phyloP scores from a whole-genome alignment of 2,888 invertebrate genomes.

The Galerucella nymphaeae region DNA sequence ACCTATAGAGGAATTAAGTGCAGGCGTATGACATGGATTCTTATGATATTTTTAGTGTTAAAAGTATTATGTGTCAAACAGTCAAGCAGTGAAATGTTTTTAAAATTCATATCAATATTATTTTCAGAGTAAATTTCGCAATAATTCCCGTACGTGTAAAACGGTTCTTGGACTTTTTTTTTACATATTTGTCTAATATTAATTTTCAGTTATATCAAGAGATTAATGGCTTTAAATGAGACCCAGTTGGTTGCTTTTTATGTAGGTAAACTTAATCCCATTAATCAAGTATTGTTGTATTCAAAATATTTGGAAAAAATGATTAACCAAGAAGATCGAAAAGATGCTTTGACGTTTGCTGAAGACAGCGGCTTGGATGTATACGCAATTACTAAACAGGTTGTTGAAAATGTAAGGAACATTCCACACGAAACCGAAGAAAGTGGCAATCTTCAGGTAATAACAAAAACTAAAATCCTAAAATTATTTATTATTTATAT shows the following conservation, averaged over 20 bases:
- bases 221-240: slow-evolving; percentile 79
- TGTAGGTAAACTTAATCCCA: slow-evolving; percentile 79
- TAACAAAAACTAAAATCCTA: background rate
- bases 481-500: too few species aligned
- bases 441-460: slow-evolving; percentile 59
- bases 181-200: background rate
- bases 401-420: slow-evolving; percentile 81
- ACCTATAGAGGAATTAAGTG: too few species aligned
- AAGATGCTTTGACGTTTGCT: slow-evolving; percentile 77
- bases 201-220: slow-evolving; percentile 70
- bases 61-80: too few species aligned
- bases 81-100: too few species aligned
- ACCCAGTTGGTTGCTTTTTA: slow-evolving; percentile 87
- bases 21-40: too few species aligned
- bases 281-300: slow-evolving; percentile 71
- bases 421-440: slow-evolving; percentile 60
- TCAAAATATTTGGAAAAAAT: slow-evolving; percentile 77
- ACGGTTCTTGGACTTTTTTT: too few species aligned
- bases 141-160: too few species aligned
- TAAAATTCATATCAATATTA: too few species aligned
- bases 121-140: too few species aligned
- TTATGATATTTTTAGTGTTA: too few species aligned
- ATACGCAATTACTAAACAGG: slow-evolving; percentile 83
- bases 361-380: slow-evolving; percentile 82
- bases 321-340: slow-evolving; percentile 73